Evolutionary conservation across 2,888 invertebrate genomes (phyloP), one percentile per base, ranked within the genome.

Genomic region (Rhorus exstirpatorius): DNA sequence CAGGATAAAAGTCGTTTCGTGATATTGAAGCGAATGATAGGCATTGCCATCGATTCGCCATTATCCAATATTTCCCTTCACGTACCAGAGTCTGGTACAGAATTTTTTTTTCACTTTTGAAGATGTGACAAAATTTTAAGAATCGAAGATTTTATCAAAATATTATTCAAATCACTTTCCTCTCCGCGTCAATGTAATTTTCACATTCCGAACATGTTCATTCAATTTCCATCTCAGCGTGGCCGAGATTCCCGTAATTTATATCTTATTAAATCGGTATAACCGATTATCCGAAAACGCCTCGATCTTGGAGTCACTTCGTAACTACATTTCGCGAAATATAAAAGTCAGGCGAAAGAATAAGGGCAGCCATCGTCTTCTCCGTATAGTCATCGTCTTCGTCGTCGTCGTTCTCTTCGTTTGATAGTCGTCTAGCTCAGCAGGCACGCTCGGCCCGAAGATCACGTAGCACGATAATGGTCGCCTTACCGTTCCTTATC

Each of bases 391-490:
- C 74, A 68, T 76, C 71, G 60, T 65, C 71, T 65, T 77, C 68
- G 63, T 71, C 65, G 71, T 17, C 71, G 61, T 77, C 71, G 71
- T 61, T 21, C 19, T 55, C 60, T 51, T n/a, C n/a, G n/a, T n/a
- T 46, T 41, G 76, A 71, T 76, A 76, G 75, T 79, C 83, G 83
- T 83, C 75, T 76, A 53, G 71, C 76, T 71, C 79, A 65, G 38
- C 24, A 70, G 77, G 70, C 79, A 84, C 88, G 86, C 89, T 87
- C 87, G 86, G 83, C 84, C 75, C 83, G 87, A 89, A 89, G 91
- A 91, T 90, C 91, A 91, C 91, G 91, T 91, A 90, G 90, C 88
- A 87, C 90, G 91, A 91, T 91, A 91, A 91, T 91, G 90, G 91
- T 89, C 88, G 89, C 90, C 90, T 90, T 71, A 89, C 87, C 89